Evolutionary conservation across 2,797 vertebrate species (phyloP).

Genomic region (Sciaenops ocellatus): DNA sequence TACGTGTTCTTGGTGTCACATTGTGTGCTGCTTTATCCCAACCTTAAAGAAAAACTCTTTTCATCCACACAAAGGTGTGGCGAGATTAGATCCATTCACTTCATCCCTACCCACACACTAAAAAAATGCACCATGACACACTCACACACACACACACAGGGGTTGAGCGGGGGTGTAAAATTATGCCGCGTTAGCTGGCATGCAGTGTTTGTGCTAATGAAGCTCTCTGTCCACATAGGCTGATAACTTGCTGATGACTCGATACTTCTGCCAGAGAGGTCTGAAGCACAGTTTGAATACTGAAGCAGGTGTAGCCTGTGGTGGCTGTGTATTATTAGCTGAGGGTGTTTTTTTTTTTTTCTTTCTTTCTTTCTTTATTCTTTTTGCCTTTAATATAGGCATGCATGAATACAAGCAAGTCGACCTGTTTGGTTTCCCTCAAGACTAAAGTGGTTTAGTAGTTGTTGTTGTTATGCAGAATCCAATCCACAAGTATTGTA

Average conservation of each 20-base stretch:
- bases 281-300: conserved; percentile 67
- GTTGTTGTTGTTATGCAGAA: neutral
- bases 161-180: conserved; percentile 77
- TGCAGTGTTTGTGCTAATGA: conserved; percentile 79
- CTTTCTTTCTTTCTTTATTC: neutral
- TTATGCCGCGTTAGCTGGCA: conserved; percentile 80
- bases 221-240: conserved; percentile 79
- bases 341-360: neutral
- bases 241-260: conserved; percentile 82
- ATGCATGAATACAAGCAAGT: neutral
- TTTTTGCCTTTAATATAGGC: neutral
- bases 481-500: neutral
- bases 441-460: neutral
- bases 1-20: neutral
- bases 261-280: conserved; percentile 75
- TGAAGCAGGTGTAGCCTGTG: conserved; percentile 66
- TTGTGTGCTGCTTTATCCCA: neutral
- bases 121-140: conserved; percentile 47
- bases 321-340: conserved; percentile 47
- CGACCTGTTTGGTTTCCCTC: neutral
- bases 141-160: conserved; percentile 33
- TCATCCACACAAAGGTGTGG: conserved; percentile 7
- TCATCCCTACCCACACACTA: conserved; percentile 43
- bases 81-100: conserved; percentile 43
- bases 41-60: conserved; percentile 15